Base-by-base conservation (phyloP, 2,888 invertebrate genomes). In the Pachydiplax longipennis region DNA sequence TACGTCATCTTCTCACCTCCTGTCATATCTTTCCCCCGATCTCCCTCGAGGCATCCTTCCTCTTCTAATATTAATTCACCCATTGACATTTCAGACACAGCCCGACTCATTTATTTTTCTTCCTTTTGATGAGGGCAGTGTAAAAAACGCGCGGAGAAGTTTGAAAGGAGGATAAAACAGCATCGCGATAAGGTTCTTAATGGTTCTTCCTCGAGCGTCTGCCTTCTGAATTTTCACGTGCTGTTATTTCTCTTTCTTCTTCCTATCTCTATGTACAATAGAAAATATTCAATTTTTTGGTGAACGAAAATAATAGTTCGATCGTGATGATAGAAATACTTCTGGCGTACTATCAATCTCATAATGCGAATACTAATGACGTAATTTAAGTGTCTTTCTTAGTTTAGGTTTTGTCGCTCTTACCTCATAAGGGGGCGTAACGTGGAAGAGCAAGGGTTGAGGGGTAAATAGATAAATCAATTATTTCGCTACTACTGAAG, bases 51-150 rank as follows among this genome's bases (percentile, higher is more conserved):
- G 53, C 61, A 22, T 87, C 87, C n/a, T n/a, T n/a, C 87, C 40
- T 58, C 73, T 65, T 87, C 61, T 31, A 87, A 37, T 87, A 87
- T 87, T 87, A 37, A 87, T 87, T 87, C 58, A n/a, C 37, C 61
- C 61, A 65, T 87, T 61, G 87, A 40, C 61, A n/a, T 87, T 87
- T 87, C 22, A 61, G 37, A 65, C 87, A 37, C 37, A 37, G 87
- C 65, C 37, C 87, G n/a, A 37, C 37, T 61, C 87, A 15, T 37
- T 61, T 65, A 58, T n/a, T 87, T 40, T n/a, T 65, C 61, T 37
- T n/a, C 61, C 37, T 87, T 65, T 87, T 65, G n/a, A 65, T 65
- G 61, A 58, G n/a, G n/a, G 18, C n/a, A 15, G 65, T 87, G 61
- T 61, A 58, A 87, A 87, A 61, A 15, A 31, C 25, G 87, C 13